phyloP scores from a whole-genome alignment of 2,888 invertebrate genomes.

The Tenthredo scrophulariae region DNA sequence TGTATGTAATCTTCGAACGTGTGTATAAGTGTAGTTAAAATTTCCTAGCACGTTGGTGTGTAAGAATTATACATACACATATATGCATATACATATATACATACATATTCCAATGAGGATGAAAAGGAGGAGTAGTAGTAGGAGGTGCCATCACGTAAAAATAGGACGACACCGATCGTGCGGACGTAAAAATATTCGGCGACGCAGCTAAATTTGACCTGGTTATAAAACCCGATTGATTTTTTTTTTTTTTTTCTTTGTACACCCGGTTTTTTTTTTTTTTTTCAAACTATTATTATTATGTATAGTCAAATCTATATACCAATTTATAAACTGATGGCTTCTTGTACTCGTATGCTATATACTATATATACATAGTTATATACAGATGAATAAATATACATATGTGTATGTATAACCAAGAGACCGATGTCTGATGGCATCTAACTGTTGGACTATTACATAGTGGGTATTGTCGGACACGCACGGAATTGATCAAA shows the following conservation, averaged over 20 bases:
- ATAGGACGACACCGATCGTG: conserved; percentile 48
- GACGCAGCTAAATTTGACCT: conserved; percentile 49
- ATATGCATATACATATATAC: background rate
- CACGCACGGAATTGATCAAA: background rate
- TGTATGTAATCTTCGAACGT: background rate
- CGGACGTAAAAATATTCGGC: conserved; percentile 45
- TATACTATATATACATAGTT: background rate
- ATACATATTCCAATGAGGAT: background rate
- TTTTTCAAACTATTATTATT: background rate
- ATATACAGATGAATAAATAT: no score
- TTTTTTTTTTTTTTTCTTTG: background rate
- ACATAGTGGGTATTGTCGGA: background rate
- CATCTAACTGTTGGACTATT: background rate
- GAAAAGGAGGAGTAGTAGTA: background rate
- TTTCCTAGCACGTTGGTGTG: conserved; percentile 43
- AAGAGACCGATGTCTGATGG: background rate
- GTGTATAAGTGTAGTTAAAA: conserved; percentile 29
- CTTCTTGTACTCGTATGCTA: background rate
- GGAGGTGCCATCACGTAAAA: conserved; percentile 18
- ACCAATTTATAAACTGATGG: background rate
- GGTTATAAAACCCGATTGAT: conserved; percentile 41
- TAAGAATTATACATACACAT: background rate
- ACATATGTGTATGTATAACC: background rate
- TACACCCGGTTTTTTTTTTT: background rate
- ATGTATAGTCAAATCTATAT: background rate